Evolutionary conservation across 1,140 invertebrate species (phyloP).

Genomic region (Ostrea denselamellosa): DNA sequence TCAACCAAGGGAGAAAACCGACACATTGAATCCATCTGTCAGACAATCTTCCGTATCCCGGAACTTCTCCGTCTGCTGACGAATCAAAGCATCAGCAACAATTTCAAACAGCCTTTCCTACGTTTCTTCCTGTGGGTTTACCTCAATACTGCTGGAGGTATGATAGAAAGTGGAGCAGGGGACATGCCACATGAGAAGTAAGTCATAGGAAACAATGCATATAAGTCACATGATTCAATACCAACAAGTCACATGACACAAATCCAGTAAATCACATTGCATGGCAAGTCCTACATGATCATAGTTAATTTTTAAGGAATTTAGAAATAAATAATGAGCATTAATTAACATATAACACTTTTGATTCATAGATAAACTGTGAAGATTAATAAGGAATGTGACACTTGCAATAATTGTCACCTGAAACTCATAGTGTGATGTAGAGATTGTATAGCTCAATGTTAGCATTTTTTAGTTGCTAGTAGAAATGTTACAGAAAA

Average conservation of each 20-base stretch:
- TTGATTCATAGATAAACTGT: no score
- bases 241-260: neutral
- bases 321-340: no score
- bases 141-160: slow-evolving; percentile 75
- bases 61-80: slow-evolving; percentile 75
- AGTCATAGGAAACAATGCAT: slow-evolving; percentile 41
- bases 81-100: slow-evolving; percentile 69
- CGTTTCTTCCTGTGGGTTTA: slow-evolving; percentile 77
- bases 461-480: no score
- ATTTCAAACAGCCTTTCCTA: slow-evolving; percentile 76
- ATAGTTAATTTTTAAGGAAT: no score
- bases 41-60: slow-evolving; percentile 77
- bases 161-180: slow-evolving; percentile 77
- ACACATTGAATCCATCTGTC: slow-evolving; percentile 78
- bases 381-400: no score
- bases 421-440: no score
- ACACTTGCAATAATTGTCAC: no score
- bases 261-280: neutral
- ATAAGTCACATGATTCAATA: neutral
- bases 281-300: no score
- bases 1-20: slow-evolving; percentile 76
- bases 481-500: no score
- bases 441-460: no score
- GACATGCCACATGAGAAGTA: slow-evolving; percentile 75
- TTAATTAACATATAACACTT: no score